Evolutionary conservation across 1,140 invertebrate genomes (phyloP), one percentile per base, ranked within the genome.

Genomic region (Leptestheria dahalacensis): DNA sequence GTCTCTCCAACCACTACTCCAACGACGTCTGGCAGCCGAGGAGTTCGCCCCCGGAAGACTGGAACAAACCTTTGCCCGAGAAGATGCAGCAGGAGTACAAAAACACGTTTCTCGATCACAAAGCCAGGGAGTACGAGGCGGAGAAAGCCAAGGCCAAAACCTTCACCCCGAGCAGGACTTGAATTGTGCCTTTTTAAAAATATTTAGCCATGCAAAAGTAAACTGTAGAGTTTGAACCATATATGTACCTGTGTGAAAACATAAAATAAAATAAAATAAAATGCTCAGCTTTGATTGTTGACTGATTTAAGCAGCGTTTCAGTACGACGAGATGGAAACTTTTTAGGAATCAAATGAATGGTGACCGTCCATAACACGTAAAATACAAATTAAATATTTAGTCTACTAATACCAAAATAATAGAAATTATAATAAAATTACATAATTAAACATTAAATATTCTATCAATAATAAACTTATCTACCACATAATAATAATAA

Each of bases 21-120:
- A 92, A 93, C 72, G 74, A 84, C 67, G 76, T 83, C 18, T 93
- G 89, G 90, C 73, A 81, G 65, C 83, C 79, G 66, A 74, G 89
- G 52, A 73, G 77, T n/a, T 64, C 72, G 57, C 88, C 88, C 6
- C 88, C 88, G 3, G 67, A 72, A 61, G 81, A 89, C 68, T 93
- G 88, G 88, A 78, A 81, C 62, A 75, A 74, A 60, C 84, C 85
- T 3, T 69, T 92, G 62, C 88, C 88, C 4, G 79, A 85, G 23
- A 83, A 81, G 78, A 73, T 88, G 67, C 65, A 72, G 21, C 78
- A 86, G 64, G 73, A 78, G 66, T 78, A 82, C 62, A 73, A 83
- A 64, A 74, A 78, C 59, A 78, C 82, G 11, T 87, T 78, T 71
- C 74, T 89, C 53, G 73, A 77, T 62, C 12, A 74, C 2, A 84